Evolutionary conservation across 2,113 vertebrate species (phyloP).

Genomic region (Stegastes partitus): DNA sequence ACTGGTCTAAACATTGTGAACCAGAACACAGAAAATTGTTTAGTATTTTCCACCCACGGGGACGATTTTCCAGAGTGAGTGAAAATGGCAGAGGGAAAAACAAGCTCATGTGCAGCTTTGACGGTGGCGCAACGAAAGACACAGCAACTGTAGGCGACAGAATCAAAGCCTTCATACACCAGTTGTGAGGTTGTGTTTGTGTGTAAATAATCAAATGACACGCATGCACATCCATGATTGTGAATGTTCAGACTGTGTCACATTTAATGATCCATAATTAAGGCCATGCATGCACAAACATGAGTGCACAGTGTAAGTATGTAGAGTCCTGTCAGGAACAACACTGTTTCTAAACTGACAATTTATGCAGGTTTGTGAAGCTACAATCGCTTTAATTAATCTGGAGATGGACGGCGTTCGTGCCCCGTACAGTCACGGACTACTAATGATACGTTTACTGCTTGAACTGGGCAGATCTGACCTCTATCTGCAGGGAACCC

Average conservation of each 20-base stretch:
- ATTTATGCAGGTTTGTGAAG: not conserved
- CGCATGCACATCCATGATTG: not conserved
- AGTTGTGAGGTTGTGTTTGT: not conserved
- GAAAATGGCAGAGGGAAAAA: no score
- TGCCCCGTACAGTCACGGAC: not conserved
- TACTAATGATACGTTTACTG: slow-evolving; percentile 7
- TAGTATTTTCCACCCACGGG: no score
- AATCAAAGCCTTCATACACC: not conserved
- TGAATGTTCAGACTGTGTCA: slow-evolving; percentile 3
- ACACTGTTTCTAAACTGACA: not conserved
- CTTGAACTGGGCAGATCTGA: not conserved
- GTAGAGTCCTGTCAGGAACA: not conserved
- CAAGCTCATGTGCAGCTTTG: no score
- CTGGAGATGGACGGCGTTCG: not conserved
- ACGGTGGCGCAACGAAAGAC: not conserved
- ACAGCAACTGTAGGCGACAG: not conserved
- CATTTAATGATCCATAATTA: not conserved
- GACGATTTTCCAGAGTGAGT: no score
- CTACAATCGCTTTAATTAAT: not conserved
- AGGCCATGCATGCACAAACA: slow-evolving; percentile 14
- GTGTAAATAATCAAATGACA: slow-evolving; percentile 7
- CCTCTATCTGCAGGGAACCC: not conserved
- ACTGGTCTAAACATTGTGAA: no score
- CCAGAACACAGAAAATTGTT: no score
- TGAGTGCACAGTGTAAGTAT: not conserved